Evolutionary conservation across 1,140 invertebrate genomes (phyloP).

Genomic region (Bilobella aurantiaca): DNA sequence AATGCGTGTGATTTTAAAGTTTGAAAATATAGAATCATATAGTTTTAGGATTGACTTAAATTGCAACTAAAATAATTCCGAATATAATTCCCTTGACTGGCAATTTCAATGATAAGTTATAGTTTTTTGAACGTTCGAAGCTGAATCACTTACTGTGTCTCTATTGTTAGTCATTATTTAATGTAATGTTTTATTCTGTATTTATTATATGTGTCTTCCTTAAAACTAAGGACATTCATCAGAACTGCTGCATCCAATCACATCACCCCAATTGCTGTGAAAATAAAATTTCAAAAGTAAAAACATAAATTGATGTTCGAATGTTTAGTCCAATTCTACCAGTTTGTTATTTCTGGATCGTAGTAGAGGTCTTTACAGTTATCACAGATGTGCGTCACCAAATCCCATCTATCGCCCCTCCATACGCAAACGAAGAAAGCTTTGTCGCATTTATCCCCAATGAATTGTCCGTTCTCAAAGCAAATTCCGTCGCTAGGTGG

Average conservation of each 20-base stretch:
- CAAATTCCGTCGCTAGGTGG: slow-evolving; percentile 10
- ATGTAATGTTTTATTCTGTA: too few relatives aligned
- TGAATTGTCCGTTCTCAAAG: neutral
- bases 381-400: neutral
- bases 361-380: slow-evolving; percentile 6
- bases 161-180: too few relatives aligned
- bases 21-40: too few relatives aligned
- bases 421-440: neutral
- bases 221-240: too few relatives aligned
- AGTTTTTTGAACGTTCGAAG: too few relatives aligned
- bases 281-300: neutral
- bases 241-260: slow-evolving; percentile 9
- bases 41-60: too few relatives aligned
- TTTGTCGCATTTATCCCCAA: neutral
- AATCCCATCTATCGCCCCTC: neutral
- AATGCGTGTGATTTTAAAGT: too few relatives aligned
- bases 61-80: too few relatives aligned
- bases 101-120: too few relatives aligned
- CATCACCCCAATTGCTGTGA: slow-evolving; percentile 9
- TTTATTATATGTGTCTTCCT: too few relatives aligned
- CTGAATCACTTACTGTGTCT: too few relatives aligned
- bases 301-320: neutral
- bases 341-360: neutral
- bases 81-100: too few relatives aligned
- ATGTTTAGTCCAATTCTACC: neutral